Evolutionary conservation across 2,113 vertebrate genomes (phyloP).

Genomic region (Anoura caudifer): DNA sequence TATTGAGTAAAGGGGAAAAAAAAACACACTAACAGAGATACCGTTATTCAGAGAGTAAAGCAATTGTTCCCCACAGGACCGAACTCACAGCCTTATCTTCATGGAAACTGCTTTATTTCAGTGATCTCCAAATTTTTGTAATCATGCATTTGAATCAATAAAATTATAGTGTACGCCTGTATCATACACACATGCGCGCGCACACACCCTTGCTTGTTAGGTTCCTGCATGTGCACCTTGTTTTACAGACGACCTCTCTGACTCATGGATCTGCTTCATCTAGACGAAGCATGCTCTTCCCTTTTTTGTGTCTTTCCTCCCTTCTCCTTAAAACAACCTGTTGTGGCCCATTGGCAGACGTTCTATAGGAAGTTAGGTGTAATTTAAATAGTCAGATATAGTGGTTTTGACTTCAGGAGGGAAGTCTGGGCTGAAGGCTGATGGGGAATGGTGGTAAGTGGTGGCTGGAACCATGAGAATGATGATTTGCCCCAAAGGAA

Average conservation of each 20-base stretch:
- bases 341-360: background rate
- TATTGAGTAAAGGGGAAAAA: background rate
- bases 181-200: background rate
- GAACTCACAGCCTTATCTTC: background rate
- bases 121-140: background rate
- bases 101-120: background rate
- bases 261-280: background rate
- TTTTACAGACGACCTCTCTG: background rate
- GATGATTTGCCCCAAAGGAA: background rate
- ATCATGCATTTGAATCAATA: background rate
- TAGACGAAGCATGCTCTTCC: background rate
- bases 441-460: background rate
- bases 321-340: background rate
- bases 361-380: background rate
- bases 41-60: background rate
- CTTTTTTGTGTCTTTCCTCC: background rate
- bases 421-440: background rate
- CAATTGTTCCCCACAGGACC: background rate
- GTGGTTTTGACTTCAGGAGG: background rate
- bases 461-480: background rate
- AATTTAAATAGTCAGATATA: background rate
- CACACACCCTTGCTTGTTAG: background rate
- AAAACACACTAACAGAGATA: background rate
- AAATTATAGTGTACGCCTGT: background rate
- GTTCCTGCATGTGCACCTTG: background rate